Conservation (phyloP, 1,140 invertebrate genomes). For the Antheraea mylitta region DNA sequence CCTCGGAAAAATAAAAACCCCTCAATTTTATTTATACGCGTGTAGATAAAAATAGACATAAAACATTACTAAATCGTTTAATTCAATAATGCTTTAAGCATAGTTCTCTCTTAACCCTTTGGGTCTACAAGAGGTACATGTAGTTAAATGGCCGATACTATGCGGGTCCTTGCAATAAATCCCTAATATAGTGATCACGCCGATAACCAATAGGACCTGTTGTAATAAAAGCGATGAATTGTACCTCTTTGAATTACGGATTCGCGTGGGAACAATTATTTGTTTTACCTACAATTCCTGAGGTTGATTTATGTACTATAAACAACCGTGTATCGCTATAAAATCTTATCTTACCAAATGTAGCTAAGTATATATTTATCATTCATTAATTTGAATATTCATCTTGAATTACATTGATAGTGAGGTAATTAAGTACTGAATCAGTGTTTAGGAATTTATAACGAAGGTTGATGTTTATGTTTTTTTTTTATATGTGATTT, state of each 20-base stretch:
- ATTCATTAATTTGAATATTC: not conserved
- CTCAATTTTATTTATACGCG: no score
- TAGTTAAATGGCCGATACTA: no score
- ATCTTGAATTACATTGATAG: not conserved
- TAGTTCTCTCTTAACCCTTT: no score
- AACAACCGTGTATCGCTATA: constrained; percentile 4
- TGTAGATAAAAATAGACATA: no score
- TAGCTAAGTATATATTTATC: not conserved
- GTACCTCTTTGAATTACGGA: no score
- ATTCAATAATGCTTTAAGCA: no score
- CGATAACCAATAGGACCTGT: constrained; percentile 38
- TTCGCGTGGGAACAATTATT: constrained; percentile 37
- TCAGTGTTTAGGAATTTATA: no score
- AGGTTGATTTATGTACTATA: constrained; percentile 9
- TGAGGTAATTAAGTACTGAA: not conserved
- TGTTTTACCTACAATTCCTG: constrained; percentile 10
- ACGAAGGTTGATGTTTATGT: no score
- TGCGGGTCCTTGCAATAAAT: constrained; percentile 36
- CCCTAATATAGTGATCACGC: constrained; percentile 29
- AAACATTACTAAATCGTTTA: no score
- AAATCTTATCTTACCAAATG: not conserved
- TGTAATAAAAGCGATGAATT: constrained; percentile 34
- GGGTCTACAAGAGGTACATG: no score
- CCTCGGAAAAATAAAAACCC: no score
- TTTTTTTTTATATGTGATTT: no score